Percentiles rank a stretch among this genome's conserved stretches.
These are phyloP conservation scores for Halyomorpha halys DNA, from an alignment of 1,140 invertebrate species.

Conservation along the genomic window DNA sequence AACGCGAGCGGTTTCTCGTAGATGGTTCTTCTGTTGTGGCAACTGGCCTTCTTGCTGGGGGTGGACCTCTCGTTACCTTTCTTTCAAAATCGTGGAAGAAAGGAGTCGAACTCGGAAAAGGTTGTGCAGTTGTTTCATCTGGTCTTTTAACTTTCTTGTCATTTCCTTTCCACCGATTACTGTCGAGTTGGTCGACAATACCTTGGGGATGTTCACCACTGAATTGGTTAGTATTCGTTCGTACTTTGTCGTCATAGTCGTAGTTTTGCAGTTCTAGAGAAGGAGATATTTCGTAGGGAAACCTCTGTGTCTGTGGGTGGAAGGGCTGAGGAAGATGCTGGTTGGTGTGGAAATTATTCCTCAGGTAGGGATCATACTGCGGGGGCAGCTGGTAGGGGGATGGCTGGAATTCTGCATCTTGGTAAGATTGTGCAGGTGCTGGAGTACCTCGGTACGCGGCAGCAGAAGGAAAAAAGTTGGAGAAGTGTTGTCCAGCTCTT, in stretches of 20 bases:
- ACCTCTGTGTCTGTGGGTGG: constrained; percentile 24
- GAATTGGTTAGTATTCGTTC: constrained; percentile 25
- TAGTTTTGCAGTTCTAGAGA: constrained; percentile 22
- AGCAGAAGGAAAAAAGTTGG: constrained; percentile 1
- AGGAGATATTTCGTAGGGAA: constrained; percentile 6
- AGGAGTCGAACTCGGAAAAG: neutral
- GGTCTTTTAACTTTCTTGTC: constrained; percentile 5
- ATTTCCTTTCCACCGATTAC: constrained; percentile 28
- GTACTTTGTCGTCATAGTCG: constrained; percentile 17
- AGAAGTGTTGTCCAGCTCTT: constrained; percentile 3
- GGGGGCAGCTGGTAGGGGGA: constrained; percentile 17
- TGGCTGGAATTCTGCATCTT: neutral
- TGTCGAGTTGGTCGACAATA: constrained; percentile 26
- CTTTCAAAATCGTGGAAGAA: constrained; percentile 6
- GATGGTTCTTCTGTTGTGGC: constrained; percentile 5
- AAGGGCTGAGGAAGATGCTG: constrained; percentile 31
- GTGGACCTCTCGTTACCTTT: neutral
- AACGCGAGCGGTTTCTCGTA: neutral
- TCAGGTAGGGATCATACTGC: constrained; percentile 20
- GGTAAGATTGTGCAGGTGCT: neutral
- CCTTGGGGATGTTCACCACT: constrained; percentile 27
- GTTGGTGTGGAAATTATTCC: constrained; percentile 27
- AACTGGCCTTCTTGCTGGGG: neutral
- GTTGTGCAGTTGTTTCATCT: neutral
- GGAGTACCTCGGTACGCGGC: neutral